Conservation (phyloP, 2,888 invertebrate species). For the Stomorhina lunata region DNA sequence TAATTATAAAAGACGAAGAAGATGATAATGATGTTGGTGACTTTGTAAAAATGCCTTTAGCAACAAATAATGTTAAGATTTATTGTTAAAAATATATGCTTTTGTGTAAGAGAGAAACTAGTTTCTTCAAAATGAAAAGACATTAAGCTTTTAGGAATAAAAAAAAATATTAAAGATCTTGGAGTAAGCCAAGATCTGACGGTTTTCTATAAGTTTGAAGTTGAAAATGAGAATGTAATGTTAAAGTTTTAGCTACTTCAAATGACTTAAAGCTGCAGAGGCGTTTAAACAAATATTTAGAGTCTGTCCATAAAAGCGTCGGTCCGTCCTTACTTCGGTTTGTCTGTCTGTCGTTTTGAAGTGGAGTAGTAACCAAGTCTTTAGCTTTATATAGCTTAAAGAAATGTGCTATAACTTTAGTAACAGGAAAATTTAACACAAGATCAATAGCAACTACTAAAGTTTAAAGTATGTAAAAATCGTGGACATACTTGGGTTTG, state of each 20-base stretch:
- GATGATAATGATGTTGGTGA: conserved; percentile 19
- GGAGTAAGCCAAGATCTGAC: conserved; percentile 26
- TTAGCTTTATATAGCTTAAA: too few species aligned
- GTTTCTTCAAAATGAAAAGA: conserved; percentile 13
- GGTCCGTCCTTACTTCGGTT: neutral
- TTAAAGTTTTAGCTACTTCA: neutral
- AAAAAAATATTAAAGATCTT: conserved; percentile 14
- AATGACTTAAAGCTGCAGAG: too few species aligned
- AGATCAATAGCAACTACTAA: conserved; percentile 58
- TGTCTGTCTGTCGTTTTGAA: neutral
- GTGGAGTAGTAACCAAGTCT: conserved; percentile 31
- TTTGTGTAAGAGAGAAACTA: conserved; percentile 34
- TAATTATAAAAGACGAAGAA: neutral
- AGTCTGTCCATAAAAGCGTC: too few species aligned
- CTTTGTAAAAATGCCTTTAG: conserved; percentile 47
- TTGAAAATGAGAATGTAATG: too few species aligned
- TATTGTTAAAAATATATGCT: conserved; percentile 41
- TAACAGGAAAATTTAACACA: conserved; percentile 32
- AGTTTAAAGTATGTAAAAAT: conserved; percentile 35
- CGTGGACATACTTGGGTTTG: conserved; percentile 18
- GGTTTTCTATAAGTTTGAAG: conserved; percentile 22
- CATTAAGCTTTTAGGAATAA: neutral
- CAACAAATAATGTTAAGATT: conserved; percentile 47
- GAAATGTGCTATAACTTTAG: too few species aligned
- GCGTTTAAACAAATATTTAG: conserved; percentile 8